Conservation (phyloP, 2,888 invertebrate genomes). For the Tipula vernalis region DNA sequence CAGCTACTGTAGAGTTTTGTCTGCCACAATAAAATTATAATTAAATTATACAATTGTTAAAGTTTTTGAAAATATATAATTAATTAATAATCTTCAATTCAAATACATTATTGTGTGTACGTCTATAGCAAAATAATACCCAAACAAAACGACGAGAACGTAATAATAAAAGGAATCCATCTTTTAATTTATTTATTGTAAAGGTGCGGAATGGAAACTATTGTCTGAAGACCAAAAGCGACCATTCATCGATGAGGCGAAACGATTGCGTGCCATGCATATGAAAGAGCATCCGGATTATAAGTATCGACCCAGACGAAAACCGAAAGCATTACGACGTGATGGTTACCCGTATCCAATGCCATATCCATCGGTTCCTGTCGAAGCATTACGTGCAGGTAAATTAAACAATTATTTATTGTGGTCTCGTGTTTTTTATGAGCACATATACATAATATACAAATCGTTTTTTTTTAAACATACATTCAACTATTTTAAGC, state of each 20-base stretch:
- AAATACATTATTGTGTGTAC: not conserved
- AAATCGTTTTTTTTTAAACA: not conserved
- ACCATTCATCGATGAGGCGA: slow-evolving; percentile 96
- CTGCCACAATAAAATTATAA: not conserved
- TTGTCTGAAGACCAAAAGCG: slow-evolving; percentile 88
- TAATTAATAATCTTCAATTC: not conserved
- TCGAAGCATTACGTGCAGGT: slow-evolving; percentile 81
- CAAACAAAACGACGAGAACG: not conserved
- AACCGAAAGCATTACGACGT: slow-evolving; percentile 77
- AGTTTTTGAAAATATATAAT: not conserved
- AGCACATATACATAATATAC: not conserved
- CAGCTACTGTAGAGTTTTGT: not conserved
- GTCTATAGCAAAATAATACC: not conserved
- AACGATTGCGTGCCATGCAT: slow-evolving; percentile 81
- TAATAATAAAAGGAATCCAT: not conserved
- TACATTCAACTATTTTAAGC: not conserved
- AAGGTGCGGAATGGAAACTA: slow-evolving; percentile 71
- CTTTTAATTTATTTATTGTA: not conserved
- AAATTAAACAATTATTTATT: not conserved
- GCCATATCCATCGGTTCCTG: slow-evolving; percentile 82
- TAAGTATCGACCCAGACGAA: slow-evolving; percentile 81
- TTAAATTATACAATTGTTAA: not conserved
- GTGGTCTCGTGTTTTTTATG: not conserved
- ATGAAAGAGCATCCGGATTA: slow-evolving; percentile 94
- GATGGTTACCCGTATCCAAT: slow-evolving; percentile 88